These are phyloP conservation scores for Rosalia funebris DNA, from an alignment of 2,888 invertebrate genomes.

Conservation along the genomic window DNA sequence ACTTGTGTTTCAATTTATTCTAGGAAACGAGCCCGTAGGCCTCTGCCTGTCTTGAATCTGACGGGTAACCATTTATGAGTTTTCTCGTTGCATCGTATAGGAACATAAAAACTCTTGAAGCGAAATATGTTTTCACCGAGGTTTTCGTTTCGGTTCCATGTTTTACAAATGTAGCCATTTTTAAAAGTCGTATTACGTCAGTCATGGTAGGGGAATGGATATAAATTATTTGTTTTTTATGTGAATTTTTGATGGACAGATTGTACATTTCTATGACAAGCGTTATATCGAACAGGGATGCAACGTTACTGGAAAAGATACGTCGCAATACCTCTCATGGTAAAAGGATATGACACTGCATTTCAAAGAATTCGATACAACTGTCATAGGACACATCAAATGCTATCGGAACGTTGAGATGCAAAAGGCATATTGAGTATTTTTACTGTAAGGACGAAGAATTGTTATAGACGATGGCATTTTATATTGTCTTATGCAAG, in stretches of 20 bases:
- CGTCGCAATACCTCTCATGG: too few species aligned
- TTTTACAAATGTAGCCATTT: constrained; percentile 28
- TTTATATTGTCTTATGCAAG: too few species aligned
- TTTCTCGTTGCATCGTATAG: constrained; percentile 6
- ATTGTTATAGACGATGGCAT: too few species aligned
- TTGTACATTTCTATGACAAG: not conserved
- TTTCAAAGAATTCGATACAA: too few species aligned
- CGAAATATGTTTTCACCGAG: constrained; percentile 25
- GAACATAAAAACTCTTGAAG: constrained; percentile 21
- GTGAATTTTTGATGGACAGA: constrained; percentile 16
- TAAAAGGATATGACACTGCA: too few species aligned
- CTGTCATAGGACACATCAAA: too few species aligned
- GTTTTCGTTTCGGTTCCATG: constrained; percentile 15
- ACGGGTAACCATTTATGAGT: constrained; percentile 20
- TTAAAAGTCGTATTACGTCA: constrained; percentile 28
- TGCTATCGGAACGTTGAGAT: too few species aligned
- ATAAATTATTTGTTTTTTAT: constrained; percentile 9
- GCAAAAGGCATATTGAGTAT: too few species aligned
- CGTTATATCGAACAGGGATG: too few species aligned
- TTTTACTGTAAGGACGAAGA: too few species aligned
- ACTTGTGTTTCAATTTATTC: constrained; percentile 1
- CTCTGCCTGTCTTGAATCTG: constrained; percentile 12
- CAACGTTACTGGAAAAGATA: too few species aligned
- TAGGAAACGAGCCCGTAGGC: not conserved
- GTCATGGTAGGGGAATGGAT: constrained; percentile 2